Evolutionary conservation across 2,888 invertebrate genomes (phyloP), one percentile per base, ranked within the genome.

Genomic region (Clanis bilineata): DNA sequence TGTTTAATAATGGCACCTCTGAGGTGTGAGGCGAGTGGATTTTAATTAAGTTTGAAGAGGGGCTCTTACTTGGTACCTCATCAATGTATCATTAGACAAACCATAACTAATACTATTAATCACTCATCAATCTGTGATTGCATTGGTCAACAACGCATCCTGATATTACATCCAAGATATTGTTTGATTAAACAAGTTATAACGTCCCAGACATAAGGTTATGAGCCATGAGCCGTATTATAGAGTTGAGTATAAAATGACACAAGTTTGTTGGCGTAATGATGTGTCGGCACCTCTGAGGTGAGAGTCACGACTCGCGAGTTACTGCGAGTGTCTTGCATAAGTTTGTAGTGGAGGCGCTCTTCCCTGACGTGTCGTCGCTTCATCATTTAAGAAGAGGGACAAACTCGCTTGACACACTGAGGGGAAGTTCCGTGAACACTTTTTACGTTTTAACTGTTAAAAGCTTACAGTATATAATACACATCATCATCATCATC

Each of bases 321-420:
- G 57, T 62, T 61, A 64, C 62, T 62, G 62, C 62, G 68, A 67
- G 65, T 64, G 65, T 62, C 32, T 60, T 58, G 47, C 39, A 58
- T 58, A 38, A 58, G 47, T 58, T 58, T 58, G 45, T 21, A 32
- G 51, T 51, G 38, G 28, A 45, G 58, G 58, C 36, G 47, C 58
- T 36, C 41, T 57, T 47, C 39, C 39, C 39, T 38, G 58, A 51
- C 51, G 39, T 39, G 38, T 25, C 32, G 58, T 25, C 51, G 58
- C 47, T 47, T 51, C 18, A 58, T 58, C 58, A 51, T 58, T 58
- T 58, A 58, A 23, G 28, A 3, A 51, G 54, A 44, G 43, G 39
- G 55, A 43, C 59, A 32, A 59, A 43, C 28, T n/a, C 23, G 44
- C 32, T 41, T 36, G 28, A 55, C 59, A 59, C 36, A 59, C 36